phyloP scores from a whole-genome alignment of 2,797 vertebrate genomes.

The Fundulus diaphanus region DNA sequence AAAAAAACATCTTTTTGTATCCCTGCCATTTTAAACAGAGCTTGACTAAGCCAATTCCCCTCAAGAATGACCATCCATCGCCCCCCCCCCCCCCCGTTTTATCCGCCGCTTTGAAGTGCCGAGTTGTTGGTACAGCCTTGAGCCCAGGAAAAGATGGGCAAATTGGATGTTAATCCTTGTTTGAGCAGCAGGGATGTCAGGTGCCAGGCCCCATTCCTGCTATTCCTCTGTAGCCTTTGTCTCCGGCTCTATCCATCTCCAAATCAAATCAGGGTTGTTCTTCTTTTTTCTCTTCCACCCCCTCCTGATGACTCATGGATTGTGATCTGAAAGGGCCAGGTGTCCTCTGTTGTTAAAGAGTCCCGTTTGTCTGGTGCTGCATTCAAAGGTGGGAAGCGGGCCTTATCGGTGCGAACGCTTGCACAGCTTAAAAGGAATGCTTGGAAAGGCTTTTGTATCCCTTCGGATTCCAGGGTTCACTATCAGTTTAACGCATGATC shows the following conservation, averaged over 20 bases:
- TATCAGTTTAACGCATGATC: slow-evolving; percentile 79
- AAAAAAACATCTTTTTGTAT: slow-evolving; percentile 70
- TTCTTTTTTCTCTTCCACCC: no score
- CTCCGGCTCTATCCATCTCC: slow-evolving; percentile 33
- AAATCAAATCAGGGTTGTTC: slow-evolving; percentile 66
- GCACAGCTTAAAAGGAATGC: slow-evolving; percentile 79
- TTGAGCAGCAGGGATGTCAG: slow-evolving; percentile 79
- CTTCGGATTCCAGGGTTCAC: slow-evolving; percentile 73
- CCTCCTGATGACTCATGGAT: slow-evolving; percentile 61
- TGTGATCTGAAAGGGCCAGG: slow-evolving; percentile 80
- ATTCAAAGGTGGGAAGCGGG: slow-evolving; percentile 39
- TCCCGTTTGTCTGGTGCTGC: slow-evolving; percentile 46
- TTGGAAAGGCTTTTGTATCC: slow-evolving; percentile 62
- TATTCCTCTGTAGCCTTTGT: slow-evolving; percentile 81
- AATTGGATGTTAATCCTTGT: slow-evolving; percentile 82
- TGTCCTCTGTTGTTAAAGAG: slow-evolving; percentile 75
- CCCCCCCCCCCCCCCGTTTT: slow-evolving; percentile 38
- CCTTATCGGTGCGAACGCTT: slow-evolving; percentile 61
- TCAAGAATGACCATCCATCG: slow-evolving; percentile 67
- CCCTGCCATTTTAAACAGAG: slow-evolving; percentile 75
- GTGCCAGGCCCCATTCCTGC: slow-evolving; percentile 73
- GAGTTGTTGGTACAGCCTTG: slow-evolving; percentile 78
- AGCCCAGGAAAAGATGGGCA: slow-evolving; percentile 79
- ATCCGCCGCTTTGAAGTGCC: slow-evolving; percentile 80
- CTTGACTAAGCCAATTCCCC: slow-evolving; percentile 75